These are phyloP conservation scores for Musca domestica DNA, from an alignment of 1,140 invertebrate genomes.

Conservation along the genomic window DNA sequence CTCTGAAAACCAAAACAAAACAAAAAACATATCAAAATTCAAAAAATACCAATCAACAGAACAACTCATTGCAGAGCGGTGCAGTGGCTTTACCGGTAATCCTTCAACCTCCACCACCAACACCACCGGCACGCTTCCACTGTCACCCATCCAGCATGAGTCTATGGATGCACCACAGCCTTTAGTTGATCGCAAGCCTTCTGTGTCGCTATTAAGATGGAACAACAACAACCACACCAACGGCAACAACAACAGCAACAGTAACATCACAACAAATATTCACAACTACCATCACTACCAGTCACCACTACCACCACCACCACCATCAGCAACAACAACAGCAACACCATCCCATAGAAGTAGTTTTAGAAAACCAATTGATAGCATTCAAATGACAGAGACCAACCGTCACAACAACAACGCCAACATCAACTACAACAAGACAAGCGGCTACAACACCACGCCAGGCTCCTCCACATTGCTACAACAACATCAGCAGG, in stretches of 20 bases:
- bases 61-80: constrained; percentile 54
- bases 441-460: constrained; percentile 27
- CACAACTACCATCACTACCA: constrained; percentile 24
- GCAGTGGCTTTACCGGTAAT: constrained; percentile 58
- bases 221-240: constrained; percentile 35
- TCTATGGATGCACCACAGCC: constrained; percentile 58
- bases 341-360: constrained; percentile 24
- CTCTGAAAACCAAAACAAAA: too few relatives aligned
- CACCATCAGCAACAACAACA: too few relatives aligned
- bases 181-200: constrained; percentile 57
- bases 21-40: too few relatives aligned
- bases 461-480: constrained; percentile 1
- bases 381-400: background rate
- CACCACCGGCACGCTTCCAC: constrained; percentile 49
- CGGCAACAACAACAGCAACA: constrained; percentile 24
- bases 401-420: background rate
- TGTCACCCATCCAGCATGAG: constrained; percentile 45
- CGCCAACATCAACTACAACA: background rate
- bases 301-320: background rate
- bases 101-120: constrained; percentile 39
- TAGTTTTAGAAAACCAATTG: constrained; percentile 3
- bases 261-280: background rate
- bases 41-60: constrained; percentile 20
- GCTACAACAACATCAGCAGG: constrained; percentile 30
- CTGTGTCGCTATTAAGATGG: constrained; percentile 57